Evolutionary conservation across 2,888 invertebrate genomes (phyloP), one percentile per base, ranked within the genome.

Genomic region (Scaptomyza reducta): DNA sequence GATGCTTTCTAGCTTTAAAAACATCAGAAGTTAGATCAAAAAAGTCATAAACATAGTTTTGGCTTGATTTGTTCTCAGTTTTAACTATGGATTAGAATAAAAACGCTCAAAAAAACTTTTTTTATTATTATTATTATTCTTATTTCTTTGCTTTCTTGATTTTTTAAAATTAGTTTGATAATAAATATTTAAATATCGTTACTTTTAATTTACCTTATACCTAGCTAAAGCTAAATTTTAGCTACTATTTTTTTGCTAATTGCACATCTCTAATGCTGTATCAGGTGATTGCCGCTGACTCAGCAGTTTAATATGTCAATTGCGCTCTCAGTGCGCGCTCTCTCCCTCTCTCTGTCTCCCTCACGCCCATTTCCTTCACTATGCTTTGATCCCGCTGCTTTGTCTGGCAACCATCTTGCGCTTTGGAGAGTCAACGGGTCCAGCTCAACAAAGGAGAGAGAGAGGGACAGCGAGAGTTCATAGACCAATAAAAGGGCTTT

Each of bases 271-370:
- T 66, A 47, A 59, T 47, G 14, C 9, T 40, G 16, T 40, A 47
- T 72, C 71, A 73, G 71, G 68, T 71, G 71, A 62, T 25, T 54
- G 31, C 29, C 46, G 56, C 42, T 71, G 71, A 71, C 27, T 73
- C 68, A 67, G 68, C 73, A 40, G 3, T 55, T 58, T 11, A 29
- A 50, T 38, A 45, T 44, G 25, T 16, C 61, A 57, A 67, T 57
- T 60, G 60, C 46, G 41, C 33, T 42, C 18, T 51, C 7, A 14
- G 13, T 60, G 50, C 50, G 14, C 50, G n/a, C 44, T 50, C 38
- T 38, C 5, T 35, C n/a, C 6, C n/a, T n/a, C 14, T 38, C 14
- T 14, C 7, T 40, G 7, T 14, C 38, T n/a, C 11, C 3, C 38
- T 7, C 38, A 9, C n/a, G 13, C n/a, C 14, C 38, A 38, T 25